Evolutionary conservation across 2,888 invertebrate genomes (phyloP).

Genomic region (Drosophila anceps): DNA sequence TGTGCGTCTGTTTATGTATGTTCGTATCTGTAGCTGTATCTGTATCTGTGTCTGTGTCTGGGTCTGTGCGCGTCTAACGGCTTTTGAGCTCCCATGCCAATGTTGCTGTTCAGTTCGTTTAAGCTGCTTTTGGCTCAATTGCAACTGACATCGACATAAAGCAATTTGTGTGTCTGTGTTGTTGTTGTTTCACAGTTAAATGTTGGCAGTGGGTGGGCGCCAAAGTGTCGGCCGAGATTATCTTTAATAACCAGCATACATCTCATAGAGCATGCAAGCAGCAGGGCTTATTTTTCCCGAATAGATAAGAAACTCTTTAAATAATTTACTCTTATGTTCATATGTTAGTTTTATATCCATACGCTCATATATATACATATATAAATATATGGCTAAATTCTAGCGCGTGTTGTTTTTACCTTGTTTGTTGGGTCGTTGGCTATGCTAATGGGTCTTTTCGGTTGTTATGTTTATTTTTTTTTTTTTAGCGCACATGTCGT

Average conservation of each 20-base stretch:
- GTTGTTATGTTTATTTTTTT: slow-evolving; percentile 18
- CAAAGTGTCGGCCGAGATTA: slow-evolving; percentile 26
- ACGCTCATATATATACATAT: not conserved
- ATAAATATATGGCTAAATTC: not conserved
- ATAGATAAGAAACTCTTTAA: not conserved
- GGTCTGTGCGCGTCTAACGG: slow-evolving; percentile 41
- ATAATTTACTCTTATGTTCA: not conserved
- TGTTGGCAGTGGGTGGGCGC: slow-evolving; percentile 21
- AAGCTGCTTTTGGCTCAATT: slow-evolving; percentile 48
- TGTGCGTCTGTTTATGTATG: slow-evolving; percentile 1
- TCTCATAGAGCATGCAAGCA: not conserved
- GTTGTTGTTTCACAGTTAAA: slow-evolving; percentile 6
- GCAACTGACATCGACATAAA: slow-evolving; percentile 51
- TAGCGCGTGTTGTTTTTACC: slow-evolving; percentile 18
- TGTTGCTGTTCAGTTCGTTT: slow-evolving; percentile 33
- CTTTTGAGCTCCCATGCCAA: slow-evolving; percentile 23
- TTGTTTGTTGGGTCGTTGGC: slow-evolving; percentile 58
- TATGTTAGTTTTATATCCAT: not conserved
- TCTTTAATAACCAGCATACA: slow-evolving; percentile 24
- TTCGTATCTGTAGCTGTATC: slow-evolving; percentile 7
- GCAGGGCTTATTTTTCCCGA: not conserved
- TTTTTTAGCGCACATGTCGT: slow-evolving; percentile 50
- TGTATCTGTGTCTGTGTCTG: slow-evolving; percentile 14
- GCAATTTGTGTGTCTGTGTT: slow-evolving; percentile 34
- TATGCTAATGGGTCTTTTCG: slow-evolving; percentile 56